phyloP scores from a whole-genome alignment of 2,113 vertebrate genomes.

The Tragelaphus imberbis region DNA sequence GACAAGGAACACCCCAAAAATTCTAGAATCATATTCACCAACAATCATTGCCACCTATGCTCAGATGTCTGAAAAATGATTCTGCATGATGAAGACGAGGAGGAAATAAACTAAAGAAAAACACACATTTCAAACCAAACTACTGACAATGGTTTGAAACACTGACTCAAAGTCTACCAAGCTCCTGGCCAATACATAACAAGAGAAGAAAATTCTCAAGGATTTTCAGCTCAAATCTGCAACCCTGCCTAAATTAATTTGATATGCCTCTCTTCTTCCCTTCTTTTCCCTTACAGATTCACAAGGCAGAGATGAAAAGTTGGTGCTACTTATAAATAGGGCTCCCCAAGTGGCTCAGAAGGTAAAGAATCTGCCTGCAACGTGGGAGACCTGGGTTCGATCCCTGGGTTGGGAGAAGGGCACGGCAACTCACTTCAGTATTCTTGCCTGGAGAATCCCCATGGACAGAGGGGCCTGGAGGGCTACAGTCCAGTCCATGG shows the following conservation, averaged over 20 bases:
- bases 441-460: neutral
- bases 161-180: neutral
- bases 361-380: neutral
- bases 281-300: neutral
- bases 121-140: neutral
- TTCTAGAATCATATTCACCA: constrained; percentile 7
- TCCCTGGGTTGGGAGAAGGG: neutral
- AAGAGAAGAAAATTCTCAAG: neutral
- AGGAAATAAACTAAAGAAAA: constrained; percentile 1
- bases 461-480: neutral
- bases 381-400: neutral
- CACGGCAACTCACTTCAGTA: neutral
- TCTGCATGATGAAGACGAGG: neutral
- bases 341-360: neutral
- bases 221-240: neutral
- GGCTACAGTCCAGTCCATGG: neutral
- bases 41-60: neutral
- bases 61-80: neutral
- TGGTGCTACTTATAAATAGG: neutral
- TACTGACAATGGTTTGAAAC: neutral
- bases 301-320: neutral
- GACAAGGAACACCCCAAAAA: neutral
- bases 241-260: neutral
- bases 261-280: neutral
- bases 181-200: neutral